phyloP scores from a whole-genome alignment of 2,113 vertebrate species.

The Pelobates fuscus region DNA sequence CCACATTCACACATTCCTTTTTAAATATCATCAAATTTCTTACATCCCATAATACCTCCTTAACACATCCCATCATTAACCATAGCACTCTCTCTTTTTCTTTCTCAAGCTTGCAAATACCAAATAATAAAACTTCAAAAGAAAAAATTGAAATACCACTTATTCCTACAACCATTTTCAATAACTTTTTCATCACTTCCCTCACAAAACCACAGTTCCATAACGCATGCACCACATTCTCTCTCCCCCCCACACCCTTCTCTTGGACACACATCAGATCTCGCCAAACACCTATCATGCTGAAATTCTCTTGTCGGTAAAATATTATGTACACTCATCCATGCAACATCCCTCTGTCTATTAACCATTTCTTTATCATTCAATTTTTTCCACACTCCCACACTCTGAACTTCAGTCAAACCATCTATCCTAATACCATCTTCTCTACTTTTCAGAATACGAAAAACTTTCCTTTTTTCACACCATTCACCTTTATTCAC shows the following conservation, averaged over 20 bases:
- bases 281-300: background rate
- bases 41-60: too few species aligned
- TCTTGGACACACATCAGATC: too few species aligned
- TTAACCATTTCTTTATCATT: background rate
- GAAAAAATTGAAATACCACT: too few species aligned
- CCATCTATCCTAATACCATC: background rate
- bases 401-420: background rate
- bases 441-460: background rate
- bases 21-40: too few species aligned
- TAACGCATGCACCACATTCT: background rate
- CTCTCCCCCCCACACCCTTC: background rate
- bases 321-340: background rate
- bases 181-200: too few species aligned
- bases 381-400: background rate
- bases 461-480: background rate
- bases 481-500: background rate
- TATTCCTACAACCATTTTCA: too few species aligned
- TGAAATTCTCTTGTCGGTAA: background rate
- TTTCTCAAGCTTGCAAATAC: too few species aligned
- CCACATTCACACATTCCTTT: too few species aligned
- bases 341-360: background rate
- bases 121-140: too few species aligned
- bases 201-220: too few species aligned
- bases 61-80: too few species aligned
- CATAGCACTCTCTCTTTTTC: too few species aligned